Evolutionary conservation across 2,797 vertebrate species (phyloP).

Genomic region (Trachurus trachurus): DNA sequence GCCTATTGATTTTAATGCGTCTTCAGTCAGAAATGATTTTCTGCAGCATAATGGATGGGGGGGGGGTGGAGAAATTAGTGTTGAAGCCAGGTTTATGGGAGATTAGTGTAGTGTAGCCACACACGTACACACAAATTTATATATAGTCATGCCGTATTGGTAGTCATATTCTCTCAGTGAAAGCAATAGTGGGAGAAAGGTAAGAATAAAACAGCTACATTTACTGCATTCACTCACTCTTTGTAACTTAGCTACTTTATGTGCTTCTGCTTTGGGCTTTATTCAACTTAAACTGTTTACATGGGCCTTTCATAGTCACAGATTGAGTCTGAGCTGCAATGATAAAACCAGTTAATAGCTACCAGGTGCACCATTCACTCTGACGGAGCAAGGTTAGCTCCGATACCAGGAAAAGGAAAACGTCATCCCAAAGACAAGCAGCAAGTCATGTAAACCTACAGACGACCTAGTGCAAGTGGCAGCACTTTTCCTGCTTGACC

Average conservation of each 20-base stretch:
- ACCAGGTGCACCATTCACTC: not conserved
- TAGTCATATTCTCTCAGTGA: slow-evolving; percentile 33
- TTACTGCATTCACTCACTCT: not conserved
- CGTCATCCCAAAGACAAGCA: not conserved
- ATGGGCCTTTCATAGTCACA: not conserved
- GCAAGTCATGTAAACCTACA: slow-evolving; percentile 5
- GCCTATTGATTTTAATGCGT: slow-evolving; percentile 82
- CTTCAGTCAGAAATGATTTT: slow-evolving; percentile 81
- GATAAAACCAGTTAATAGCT: not conserved
- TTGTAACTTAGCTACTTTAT: not conserved
- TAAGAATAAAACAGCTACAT: not conserved
- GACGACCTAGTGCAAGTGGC: not conserved
- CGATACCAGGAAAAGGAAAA: not conserved
- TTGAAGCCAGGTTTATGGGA: slow-evolving; percentile 66
- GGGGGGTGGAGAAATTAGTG: slow-evolving; percentile 66
- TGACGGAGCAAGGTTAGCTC: slow-evolving; percentile 15
- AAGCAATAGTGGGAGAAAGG: slow-evolving; percentile 6
- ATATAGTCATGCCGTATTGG: slow-evolving; percentile 32
- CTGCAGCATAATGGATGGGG: slow-evolving; percentile 74
- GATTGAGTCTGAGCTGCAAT: slow-evolving; percentile 9
- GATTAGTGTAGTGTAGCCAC: slow-evolving; percentile 62
- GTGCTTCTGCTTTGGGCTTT: not conserved
- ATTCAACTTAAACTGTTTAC: slow-evolving; percentile 1
- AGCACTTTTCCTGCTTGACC: not conserved
- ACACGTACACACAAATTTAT: slow-evolving; percentile 14